A percentile compares a stretch with the other conserved stretches of the same genome.
These are phyloP conservation scores for Ctenochaetus hawaiiensis DNA, from an alignment of 2,797 vertebrate genomes.

Conservation along the genomic window DNA sequence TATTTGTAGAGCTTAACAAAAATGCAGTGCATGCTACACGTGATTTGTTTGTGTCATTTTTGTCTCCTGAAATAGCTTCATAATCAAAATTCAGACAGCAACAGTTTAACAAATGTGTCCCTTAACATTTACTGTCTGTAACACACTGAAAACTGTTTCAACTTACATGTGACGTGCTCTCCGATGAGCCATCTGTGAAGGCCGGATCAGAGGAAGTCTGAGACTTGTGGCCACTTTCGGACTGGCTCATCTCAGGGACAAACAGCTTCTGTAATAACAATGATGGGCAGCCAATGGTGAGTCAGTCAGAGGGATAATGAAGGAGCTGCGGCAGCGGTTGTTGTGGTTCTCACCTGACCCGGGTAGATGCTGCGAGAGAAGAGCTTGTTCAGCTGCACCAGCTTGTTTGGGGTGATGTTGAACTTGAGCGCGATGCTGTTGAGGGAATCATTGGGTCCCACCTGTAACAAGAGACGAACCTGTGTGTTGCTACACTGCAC, in stretches of 20 bases:
- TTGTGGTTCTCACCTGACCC: constrained; percentile 90
- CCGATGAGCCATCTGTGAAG: constrained; percentile 44
- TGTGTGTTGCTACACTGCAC: neutral
- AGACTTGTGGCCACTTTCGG: constrained; percentile 71
- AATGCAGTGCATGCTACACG: too few relatives aligned
- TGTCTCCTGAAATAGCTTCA: neutral
- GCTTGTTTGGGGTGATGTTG: constrained; percentile 96
- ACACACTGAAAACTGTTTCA: neutral
- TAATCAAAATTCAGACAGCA: neutral
- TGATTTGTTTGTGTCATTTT: neutral
- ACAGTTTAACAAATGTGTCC: neutral
- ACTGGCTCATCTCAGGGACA: constrained; percentile 81
- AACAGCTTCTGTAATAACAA: constrained; percentile 81
- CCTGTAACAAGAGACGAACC: constrained; percentile 78
- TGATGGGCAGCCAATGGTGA: constrained; percentile 28
- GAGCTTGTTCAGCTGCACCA: constrained; percentile 97
- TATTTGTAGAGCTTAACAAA: too few relatives aligned
- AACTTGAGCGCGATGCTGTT: constrained; percentile 96
- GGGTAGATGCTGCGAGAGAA: constrained; percentile 94
- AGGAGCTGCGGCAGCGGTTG: neutral
- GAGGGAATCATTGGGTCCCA: constrained; percentile 90
- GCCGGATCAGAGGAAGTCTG: constrained; percentile 39
- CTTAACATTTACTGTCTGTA: neutral
- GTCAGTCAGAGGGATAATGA: neutral
- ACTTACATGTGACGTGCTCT: constrained; percentile 70